Conservation (phyloP, 2,113 vertebrate genomes). For the Perca flavescens region DNA sequence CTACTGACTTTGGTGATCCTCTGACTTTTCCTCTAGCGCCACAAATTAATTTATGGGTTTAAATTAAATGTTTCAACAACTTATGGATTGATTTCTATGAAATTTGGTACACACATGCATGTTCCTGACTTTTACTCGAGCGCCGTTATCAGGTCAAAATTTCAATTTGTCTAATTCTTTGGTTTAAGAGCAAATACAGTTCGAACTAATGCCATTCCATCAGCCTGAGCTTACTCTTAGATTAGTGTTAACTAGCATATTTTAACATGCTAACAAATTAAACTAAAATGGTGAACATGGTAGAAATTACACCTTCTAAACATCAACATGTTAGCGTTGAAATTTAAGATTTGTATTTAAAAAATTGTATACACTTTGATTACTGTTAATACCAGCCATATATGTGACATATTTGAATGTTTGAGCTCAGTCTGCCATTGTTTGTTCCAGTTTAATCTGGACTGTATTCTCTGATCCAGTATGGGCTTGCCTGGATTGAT, state of each 20-base stretch:
- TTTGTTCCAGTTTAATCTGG: constrained; percentile 21
- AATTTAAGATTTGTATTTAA: background rate
- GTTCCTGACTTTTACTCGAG: background rate
- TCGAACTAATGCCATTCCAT: background rate
- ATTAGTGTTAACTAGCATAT: too few species aligned
- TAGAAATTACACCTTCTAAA: too few species aligned
- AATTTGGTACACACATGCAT: background rate
- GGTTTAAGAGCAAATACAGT: background rate
- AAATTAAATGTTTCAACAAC: background rate
- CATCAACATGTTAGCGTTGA: too few species aligned
- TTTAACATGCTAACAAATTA: too few species aligned
- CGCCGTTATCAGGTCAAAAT: background rate
- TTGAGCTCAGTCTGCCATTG: background rate
- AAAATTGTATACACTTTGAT: background rate
- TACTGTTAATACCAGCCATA: background rate
- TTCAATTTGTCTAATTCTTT: background rate
- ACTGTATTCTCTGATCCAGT: constrained; percentile 25
- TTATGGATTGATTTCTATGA: background rate
- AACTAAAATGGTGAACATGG: too few species aligned
- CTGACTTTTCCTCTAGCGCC: rapidly evolving
- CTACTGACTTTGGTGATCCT: background rate
- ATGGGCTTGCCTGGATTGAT: constrained; percentile 35
- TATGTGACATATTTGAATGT: background rate
- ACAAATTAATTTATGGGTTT: background rate
- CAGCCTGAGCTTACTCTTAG: background rate